Conservation (phyloP, 1,140 invertebrate genomes). For the Cherax quadricarinatus region DNA sequence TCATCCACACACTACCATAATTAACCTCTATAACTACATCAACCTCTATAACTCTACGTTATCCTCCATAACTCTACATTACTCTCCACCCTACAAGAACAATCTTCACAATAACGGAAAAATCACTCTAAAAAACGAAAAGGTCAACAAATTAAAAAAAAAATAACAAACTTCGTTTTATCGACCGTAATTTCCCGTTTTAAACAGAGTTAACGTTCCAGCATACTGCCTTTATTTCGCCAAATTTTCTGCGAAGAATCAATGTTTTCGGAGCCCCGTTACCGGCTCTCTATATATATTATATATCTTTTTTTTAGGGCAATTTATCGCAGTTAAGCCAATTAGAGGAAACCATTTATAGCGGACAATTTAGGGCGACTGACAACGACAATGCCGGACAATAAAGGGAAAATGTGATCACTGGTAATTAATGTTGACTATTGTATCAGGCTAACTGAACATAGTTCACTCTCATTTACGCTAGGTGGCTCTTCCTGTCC, state of each 20-base stretch:
- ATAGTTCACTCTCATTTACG: background rate
- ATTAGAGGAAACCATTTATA: constrained; percentile 33
- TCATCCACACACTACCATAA: too few species aligned
- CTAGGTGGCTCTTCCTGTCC: background rate
- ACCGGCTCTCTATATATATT: background rate
- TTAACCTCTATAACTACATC: too few species aligned
- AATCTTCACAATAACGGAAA: too few species aligned
- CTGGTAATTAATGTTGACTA: background rate
- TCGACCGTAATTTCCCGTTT: too few species aligned
- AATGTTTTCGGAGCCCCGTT: background rate
- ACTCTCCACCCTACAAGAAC: too few species aligned
- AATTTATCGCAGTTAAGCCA: constrained; percentile 43
- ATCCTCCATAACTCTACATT: too few species aligned
- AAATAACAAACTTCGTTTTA: too few species aligned
- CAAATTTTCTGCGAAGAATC: background rate
- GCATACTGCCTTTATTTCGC: too few species aligned
- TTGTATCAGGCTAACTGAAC: background rate
- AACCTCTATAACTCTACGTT: too few species aligned
- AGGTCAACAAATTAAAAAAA: too few species aligned
- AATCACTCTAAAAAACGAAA: too few species aligned
- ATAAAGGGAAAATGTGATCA: constrained; percentile 14
- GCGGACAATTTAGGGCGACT: constrained; percentile 18
- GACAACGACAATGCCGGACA: constrained; percentile 20
- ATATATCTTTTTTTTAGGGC: constrained; percentile 5
- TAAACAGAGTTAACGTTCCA: too few species aligned